These are phyloP conservation scores for Eupithecia vulgata DNA, from an alignment of 2,888 invertebrate species.

Conservation along the genomic window DNA sequence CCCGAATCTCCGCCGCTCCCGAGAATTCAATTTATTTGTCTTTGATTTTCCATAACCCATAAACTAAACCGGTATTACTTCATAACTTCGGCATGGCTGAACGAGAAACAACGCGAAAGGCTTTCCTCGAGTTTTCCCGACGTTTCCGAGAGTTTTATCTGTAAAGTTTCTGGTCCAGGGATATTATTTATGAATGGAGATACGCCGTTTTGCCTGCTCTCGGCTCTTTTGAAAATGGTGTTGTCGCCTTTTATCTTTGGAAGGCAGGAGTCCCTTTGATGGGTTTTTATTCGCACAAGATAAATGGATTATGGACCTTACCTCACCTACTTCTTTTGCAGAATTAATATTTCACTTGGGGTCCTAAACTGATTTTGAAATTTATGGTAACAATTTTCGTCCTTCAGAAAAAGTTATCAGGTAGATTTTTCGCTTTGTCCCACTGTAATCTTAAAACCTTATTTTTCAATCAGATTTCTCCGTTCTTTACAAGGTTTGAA, in stretches of 20 bases:
- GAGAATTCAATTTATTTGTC: conserved; percentile 45
- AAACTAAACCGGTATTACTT: conserved; percentile 19
- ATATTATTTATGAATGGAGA: conserved; percentile 14
- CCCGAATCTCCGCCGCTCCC: neutral
- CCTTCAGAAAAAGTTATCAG: neutral
- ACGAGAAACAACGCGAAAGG: neutral
- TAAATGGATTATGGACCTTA: conserved; percentile 8
- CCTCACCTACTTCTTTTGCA: neutral
- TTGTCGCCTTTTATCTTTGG: conserved; percentile 18
- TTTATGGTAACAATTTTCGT: neutral
- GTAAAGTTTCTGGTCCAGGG: conserved; percentile 17
- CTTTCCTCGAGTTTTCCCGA: conserved; percentile 8
- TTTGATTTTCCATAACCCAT: conserved; percentile 25
- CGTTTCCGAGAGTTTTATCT: conserved; percentile 17
- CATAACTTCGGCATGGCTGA: conserved; percentile 16
- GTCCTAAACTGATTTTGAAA: neutral
- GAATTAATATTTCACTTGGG: neutral
- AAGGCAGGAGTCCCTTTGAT: conserved; percentile 7
- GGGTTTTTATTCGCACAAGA: conserved; percentile 10
- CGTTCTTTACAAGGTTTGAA: neutral
- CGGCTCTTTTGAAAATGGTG: conserved; percentile 11
- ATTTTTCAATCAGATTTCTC: neutral
- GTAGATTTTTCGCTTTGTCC: neutral
- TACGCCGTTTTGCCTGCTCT: conserved; percentile 13
- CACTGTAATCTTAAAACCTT: neutral